These are phyloP conservation scores for Bursaphelenchus okinawaensis DNA, from an alignment of 2,888 invertebrate genomes.

Conservation along the genomic window DNA sequence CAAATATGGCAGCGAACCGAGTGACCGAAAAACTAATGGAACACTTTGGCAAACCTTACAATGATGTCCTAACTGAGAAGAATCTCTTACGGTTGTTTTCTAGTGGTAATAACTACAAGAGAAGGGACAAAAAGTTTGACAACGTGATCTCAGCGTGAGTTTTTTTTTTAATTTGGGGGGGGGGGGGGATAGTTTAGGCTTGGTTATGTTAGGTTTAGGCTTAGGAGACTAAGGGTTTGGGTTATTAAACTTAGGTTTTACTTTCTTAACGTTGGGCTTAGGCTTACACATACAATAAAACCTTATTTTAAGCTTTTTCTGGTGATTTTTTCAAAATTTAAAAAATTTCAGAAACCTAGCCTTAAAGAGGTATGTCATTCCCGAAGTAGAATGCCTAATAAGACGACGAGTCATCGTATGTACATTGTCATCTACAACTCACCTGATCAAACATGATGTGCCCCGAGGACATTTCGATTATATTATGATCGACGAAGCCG, in stretches of 20 bases:
- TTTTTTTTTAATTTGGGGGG: no score
- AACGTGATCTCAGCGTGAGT: conserved; percentile 1
- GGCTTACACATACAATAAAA: no score
- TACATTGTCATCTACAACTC: conserved; percentile 22
- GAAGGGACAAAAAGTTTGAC: conserved; percentile 3
- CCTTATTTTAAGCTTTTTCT: no score
- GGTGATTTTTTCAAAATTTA: no score
- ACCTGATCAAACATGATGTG: conserved; percentile 22
- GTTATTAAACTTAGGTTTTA: no score
- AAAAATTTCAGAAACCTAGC: neutral
- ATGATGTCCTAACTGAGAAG: neutral
- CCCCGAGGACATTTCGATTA: conserved; percentile 33
- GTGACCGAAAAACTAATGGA: conserved; percentile 5
- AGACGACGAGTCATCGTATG: conserved; percentile 25
- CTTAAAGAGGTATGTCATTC: conserved; percentile 20
- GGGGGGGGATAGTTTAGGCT: no score
- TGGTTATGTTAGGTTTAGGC: no score
- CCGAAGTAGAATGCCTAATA: no score
- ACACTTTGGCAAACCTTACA: conserved; percentile 1
- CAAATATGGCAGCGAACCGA: conserved; percentile 11
- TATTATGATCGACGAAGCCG: conserved; percentile 33
- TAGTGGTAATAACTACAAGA: conserved; percentile 6
- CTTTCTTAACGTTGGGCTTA: no score
- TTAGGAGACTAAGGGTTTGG: no score
- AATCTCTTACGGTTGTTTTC: conserved; percentile 3